Base-by-base conservation (phyloP, 2,113 vertebrate genomes). In the Panurus biarmicus region DNA sequence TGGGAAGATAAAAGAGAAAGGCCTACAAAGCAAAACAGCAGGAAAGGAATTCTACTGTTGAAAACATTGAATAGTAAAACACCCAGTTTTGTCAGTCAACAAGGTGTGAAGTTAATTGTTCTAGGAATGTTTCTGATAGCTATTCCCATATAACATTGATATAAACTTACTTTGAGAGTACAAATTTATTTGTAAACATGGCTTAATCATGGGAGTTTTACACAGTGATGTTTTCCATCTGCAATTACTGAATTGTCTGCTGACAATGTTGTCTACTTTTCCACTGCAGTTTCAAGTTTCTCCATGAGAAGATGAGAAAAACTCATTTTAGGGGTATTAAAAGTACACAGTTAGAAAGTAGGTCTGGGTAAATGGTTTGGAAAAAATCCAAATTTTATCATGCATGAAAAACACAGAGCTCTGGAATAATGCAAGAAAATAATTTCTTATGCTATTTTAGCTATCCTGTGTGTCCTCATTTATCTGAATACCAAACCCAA, bases 341-440 rank as follows among this genome's bases (percentile, higher is more conserved):
- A 96, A 94, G 53, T 75, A 85, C 40, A 91, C 35, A 92, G 72
- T 80, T 87, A 91, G 67, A 96, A 96, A 93, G 73, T 89, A 97
- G 86, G 91, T 91, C 87, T 96, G 21, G 42, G 35, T 94, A 97
- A 97, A 97, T 95, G 92, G 61, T 89, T 95, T 93, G 78, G 90
- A 97, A 97, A 90, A 90, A 97, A 96, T 96, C 64, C 86, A 94
- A 86, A 95, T 83, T 45, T 88, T 65, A 74, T 69, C 94, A 96
- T 4, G 62, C 86, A 94, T 94, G 80, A 95, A 96, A 96, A 94
- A 13, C 28, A 95, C 17, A 82, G 72, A 93, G 54, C 36, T 95
- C 12, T 92, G 51, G 90, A 95, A 90, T 78, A 93, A 91, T 86
- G 33, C 35, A 94, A 90, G 45, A 92, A 87, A 87, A 93, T 78